phyloP scores from a whole-genome alignment of 2,888 invertebrate species.

The Andrena flavipes region DNA sequence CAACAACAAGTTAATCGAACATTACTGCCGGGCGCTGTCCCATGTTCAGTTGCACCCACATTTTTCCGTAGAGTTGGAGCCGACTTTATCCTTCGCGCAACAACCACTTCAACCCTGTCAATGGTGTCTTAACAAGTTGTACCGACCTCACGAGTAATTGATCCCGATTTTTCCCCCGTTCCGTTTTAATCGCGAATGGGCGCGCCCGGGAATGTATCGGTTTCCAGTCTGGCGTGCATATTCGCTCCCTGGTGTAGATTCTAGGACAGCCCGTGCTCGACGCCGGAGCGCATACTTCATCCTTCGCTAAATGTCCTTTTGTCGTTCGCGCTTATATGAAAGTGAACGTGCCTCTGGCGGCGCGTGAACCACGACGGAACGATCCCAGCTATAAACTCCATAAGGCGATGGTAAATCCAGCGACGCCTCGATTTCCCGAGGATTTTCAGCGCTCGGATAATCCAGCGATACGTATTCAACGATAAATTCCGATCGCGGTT shows the following conservation, averaged over 20 bases:
- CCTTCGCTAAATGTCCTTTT: constrained; percentile 44
- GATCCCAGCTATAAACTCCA: constrained; percentile 9
- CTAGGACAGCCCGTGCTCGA: constrained; percentile 20
- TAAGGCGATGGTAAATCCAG: neutral
- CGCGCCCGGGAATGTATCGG: constrained; percentile 37
- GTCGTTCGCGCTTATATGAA: constrained; percentile 40
- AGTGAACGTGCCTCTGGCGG: constrained; percentile 39
- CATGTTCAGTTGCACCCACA: constrained; percentile 12
- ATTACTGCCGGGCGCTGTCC: neutral
- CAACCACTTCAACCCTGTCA: constrained; percentile 38
- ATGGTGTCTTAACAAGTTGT: constrained; percentile 42
- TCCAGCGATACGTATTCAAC: constrained; percentile 48
- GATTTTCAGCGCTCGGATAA: constrained; percentile 38
- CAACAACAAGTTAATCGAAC: no score
- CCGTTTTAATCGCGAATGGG: constrained; percentile 24
- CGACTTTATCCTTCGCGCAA: constrained; percentile 6
- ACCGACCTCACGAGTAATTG: constrained; percentile 20
- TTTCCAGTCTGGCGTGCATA: constrained; percentile 33
- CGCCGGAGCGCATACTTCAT: constrained; percentile 32
- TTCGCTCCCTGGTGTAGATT: constrained; percentile 22
- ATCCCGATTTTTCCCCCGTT: constrained; percentile 35
- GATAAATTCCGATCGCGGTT: constrained; percentile 19
- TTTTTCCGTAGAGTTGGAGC: neutral
- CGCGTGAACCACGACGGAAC: neutral
- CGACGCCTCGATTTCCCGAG: constrained; percentile 1